Percentiles rank a stretch among this genome's conserved stretches.
Conservation (phyloP, 2,888 invertebrate species). For the Gastracanthus pulcherrimus region DNA sequence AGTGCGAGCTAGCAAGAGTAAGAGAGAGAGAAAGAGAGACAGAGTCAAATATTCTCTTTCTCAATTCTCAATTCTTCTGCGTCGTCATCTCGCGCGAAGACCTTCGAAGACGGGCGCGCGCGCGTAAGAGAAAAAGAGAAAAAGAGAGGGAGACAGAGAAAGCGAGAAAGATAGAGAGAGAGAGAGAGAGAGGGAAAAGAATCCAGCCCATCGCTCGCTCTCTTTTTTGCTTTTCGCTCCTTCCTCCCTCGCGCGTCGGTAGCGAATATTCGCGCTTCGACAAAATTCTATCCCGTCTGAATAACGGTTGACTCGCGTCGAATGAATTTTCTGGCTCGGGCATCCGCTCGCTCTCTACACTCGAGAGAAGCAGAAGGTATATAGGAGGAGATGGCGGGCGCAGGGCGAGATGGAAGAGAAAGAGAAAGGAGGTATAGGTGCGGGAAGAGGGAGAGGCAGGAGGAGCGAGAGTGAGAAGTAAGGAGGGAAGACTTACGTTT, state of each 20-base stretch:
- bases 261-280: constrained; percentile 61
- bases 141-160: background rate
- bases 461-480: constrained; percentile 10
- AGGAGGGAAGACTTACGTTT: constrained; percentile 52
- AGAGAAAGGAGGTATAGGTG: too few species aligned
- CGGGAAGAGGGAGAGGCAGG: background rate
- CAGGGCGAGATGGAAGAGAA: background rate
- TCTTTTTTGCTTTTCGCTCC: background rate
- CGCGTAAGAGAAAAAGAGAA: too few species aligned
- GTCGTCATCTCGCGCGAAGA: constrained; percentile 37
- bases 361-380: too few species aligned
- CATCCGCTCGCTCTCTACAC: constrained; percentile 18
- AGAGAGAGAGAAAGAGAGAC: background rate
- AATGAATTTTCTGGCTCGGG: constrained; percentile 59
- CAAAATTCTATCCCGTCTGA: constrained; percentile 63
- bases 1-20: background rate
- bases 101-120: constrained; percentile 4
- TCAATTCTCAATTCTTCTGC: constrained; percentile 35
- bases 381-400: background rate
- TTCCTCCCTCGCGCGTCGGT: background rate
- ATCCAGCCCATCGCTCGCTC: background rate
- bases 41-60: constrained; percentile 44
- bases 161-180: background rate
- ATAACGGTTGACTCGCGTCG: constrained; percentile 62
- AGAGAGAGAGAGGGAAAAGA: background rate